Conservation (phyloP, 1,140 invertebrate species). For the Mycetomoellerius zeteki region DNA sequence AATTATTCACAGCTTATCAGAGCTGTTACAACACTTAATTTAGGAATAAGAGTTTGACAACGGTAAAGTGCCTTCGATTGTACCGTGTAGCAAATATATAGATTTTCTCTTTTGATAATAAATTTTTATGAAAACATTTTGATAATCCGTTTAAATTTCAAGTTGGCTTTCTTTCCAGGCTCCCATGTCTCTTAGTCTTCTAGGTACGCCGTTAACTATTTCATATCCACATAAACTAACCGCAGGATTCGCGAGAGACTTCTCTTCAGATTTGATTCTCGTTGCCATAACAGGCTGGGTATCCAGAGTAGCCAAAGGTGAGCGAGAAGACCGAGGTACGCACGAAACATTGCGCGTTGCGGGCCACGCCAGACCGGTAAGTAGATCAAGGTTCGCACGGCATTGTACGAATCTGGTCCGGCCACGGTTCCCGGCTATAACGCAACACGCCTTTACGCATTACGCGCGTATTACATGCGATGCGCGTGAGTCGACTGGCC, state of each 20-base stretch:
- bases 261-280: constrained; percentile 8
- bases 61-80: constrained; percentile 26
- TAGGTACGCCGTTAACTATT: background rate
- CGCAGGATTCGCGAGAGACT: background rate
- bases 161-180: background rate
- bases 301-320: background rate
- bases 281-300: background rate
- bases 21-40: background rate
- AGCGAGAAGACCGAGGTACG: background rate
- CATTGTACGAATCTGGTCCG: constrained; percentile 78
- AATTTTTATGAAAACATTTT: background rate
- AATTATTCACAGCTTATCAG: background rate
- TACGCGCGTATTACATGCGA: constrained; percentile 73
- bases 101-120: constrained; percentile 27
- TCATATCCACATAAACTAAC: background rate
- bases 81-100: background rate
- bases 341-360: background rate
- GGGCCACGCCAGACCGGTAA: constrained; percentile 70
- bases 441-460: constrained; percentile 71
- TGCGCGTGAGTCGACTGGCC: constrained; percentile 61
- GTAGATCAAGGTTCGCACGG: constrained; percentile 81
- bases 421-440: constrained; percentile 68
- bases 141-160: background rate
- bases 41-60: background rate
- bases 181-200: background rate